A percentile compares a stretch with the other conserved stretches of the same genome.
Conservation (phyloP, 2,113 vertebrate species). For the Ivindomyrus marchei region DNA sequence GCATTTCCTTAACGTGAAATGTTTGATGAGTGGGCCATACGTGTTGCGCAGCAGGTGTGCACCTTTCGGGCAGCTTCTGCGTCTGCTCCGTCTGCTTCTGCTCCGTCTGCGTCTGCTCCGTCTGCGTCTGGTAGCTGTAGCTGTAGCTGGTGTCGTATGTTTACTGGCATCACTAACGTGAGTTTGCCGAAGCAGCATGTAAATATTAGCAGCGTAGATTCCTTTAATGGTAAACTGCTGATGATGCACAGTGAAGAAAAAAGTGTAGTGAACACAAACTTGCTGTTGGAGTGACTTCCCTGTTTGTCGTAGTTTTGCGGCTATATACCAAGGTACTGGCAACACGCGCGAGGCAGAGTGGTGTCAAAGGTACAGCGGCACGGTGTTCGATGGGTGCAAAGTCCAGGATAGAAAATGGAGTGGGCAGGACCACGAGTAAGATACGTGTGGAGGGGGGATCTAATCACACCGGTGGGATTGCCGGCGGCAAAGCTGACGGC, state of each 20-base stretch:
- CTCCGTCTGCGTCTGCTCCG: not conserved
- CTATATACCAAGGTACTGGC: not conserved
- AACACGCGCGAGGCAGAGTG: not conserved
- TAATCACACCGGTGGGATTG: slow-evolving; percentile 3
- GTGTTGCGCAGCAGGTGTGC: not conserved
- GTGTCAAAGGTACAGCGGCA: not conserved
- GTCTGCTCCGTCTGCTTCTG: not conserved
- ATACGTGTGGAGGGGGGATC: not conserved
- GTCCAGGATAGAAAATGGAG: not conserved
- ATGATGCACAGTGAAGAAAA: not conserved
- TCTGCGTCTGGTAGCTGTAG: not conserved
- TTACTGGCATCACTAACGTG: not conserved
- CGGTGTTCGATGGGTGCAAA: not conserved
- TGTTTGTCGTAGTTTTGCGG: not conserved
- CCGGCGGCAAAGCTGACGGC: not conserved
- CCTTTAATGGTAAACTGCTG: not conserved
- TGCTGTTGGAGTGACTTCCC: not conserved
- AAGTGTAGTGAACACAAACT: not conserved
- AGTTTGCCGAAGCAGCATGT: not conserved
- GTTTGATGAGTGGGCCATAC: not conserved
- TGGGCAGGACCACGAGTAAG: not conserved
- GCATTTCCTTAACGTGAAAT: not conserved
- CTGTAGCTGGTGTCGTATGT: not conserved
- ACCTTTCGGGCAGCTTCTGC: not conserved
- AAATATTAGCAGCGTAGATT: not conserved